These are phyloP conservation scores for Gymnoscopelus microlampas DNA, from an alignment of 2,797 vertebrate genomes.

Conservation along the genomic window DNA sequence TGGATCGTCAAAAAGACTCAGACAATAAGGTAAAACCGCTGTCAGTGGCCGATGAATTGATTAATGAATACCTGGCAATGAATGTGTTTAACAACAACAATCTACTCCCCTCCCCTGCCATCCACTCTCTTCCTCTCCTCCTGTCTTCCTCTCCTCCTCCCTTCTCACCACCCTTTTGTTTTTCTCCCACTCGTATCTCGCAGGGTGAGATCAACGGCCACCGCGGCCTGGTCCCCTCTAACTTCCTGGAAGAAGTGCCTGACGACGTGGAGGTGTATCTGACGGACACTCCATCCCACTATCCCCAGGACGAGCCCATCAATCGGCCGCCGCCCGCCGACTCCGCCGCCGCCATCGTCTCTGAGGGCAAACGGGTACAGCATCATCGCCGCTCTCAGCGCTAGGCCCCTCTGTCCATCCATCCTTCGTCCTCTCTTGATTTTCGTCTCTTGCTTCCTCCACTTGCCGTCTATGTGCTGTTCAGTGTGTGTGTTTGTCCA, in stretches of 20 bases:
- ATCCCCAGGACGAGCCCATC: conserved; percentile 82
- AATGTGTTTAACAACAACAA: no score
- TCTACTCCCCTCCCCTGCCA: background rate
- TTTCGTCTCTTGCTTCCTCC: conserved; percentile 78
- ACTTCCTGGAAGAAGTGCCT: conserved; percentile 99
- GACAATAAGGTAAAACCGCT: no score
- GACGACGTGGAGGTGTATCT: conserved; percentile 97
- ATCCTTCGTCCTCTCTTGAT: conserved; percentile 82
- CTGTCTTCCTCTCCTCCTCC: background rate
- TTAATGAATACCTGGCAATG: background rate
- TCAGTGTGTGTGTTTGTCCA: conserved; percentile 81
- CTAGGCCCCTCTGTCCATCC: conserved; percentile 83
- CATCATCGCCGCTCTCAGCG: conserved; percentile 74
- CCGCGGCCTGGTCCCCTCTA: conserved; percentile 95
- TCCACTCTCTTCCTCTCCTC: no score
- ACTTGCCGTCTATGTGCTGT: conserved; percentile 82
- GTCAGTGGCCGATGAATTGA: no score
- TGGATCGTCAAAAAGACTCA: no score
- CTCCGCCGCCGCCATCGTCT: conserved; percentile 40
- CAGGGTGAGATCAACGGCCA: conserved; percentile 97
- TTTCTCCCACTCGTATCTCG: no score
- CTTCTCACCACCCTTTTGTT: background rate
- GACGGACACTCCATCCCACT: conserved; percentile 88
- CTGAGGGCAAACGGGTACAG: conserved; percentile 96
- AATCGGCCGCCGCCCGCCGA: conserved; percentile 60